phyloP scores from a whole-genome alignment of 2,113 vertebrate genomes.

The Noturus placidus region DNA sequence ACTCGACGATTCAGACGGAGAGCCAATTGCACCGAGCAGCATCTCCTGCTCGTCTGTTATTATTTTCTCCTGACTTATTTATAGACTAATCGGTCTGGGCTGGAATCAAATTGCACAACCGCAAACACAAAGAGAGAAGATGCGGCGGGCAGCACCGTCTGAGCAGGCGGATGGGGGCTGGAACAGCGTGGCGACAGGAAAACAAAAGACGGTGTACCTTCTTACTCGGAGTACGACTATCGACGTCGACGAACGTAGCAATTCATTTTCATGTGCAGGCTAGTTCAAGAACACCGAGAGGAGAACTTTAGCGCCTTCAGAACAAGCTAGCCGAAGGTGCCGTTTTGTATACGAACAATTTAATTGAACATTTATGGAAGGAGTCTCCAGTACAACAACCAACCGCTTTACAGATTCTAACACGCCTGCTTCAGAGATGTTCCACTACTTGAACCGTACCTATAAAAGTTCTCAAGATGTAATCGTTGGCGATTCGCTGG shows the following conservation, averaged over 20 bases:
- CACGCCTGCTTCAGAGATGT: background rate
- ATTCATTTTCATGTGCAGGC: too few relatives aligned
- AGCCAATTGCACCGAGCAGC: background rate
- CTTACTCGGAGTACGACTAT: background rate
- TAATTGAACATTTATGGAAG: background rate
- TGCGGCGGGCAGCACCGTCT: background rate
- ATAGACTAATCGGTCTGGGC: constrained; percentile 48
- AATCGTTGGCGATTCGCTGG: background rate
- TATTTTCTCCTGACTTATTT: constrained; percentile 53
- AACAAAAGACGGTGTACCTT: background rate
- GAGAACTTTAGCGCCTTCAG: background rate
- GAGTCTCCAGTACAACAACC: background rate
- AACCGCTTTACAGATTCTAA: background rate
- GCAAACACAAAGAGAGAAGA: constrained; percentile 19
- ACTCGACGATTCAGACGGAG: constrained; percentile 35
- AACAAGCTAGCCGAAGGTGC: background rate
- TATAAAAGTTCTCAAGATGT: background rate
- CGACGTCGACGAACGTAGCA: background rate
- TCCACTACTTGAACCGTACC: background rate
- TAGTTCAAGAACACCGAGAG: background rate
- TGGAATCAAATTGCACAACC: constrained; percentile 49
- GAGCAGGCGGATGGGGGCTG: background rate
- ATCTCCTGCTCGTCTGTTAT: constrained; percentile 24
- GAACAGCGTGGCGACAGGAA: background rate
- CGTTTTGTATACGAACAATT: background rate